Evolutionary conservation across 2,797 vertebrate genomes (phyloP).

Genomic region (Taeniopygia guttata): DNA sequence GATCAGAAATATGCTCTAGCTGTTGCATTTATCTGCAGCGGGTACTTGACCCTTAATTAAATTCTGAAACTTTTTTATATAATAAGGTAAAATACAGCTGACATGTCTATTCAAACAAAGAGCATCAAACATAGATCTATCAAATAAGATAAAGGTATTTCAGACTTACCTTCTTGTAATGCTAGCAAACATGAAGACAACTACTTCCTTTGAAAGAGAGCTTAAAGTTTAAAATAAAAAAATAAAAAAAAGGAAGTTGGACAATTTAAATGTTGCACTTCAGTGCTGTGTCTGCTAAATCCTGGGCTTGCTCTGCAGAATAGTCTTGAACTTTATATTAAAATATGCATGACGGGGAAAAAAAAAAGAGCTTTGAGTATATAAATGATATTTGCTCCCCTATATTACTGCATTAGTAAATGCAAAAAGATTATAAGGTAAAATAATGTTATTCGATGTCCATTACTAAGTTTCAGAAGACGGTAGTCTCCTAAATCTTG

Average conservation of each 20-base stretch:
- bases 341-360: conserved; percentile 39
- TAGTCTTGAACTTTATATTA: conserved; percentile 58
- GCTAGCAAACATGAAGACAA: conserved; percentile 65
- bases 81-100: conserved; percentile 87
- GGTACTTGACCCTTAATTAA: conserved; percentile 85
- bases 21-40: conserved; percentile 83
- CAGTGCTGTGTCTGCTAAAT: not conserved
- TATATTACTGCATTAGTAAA: not conserved
- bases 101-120: conserved; percentile 80
- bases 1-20: conserved; percentile 85
- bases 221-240: conserved; percentile 49
- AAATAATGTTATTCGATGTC: not conserved
- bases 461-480: not conserved
- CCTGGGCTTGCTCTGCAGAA: conserved; percentile 47
- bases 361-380: conserved; percentile 3
- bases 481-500: not conserved
- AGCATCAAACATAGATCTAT: conserved; percentile 72
- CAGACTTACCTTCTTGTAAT: conserved; percentile 74
- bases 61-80: conserved; percentile 85
- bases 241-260: not conserved
- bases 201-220: conserved; percentile 56
- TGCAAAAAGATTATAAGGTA: not conserved
- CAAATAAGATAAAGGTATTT: conserved; percentile 79
- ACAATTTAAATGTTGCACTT: conserved; percentile 46
- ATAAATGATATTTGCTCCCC: not conserved